These are phyloP conservation scores for Equus quagga DNA, from an alignment of 2,113 vertebrate genomes.

Conservation along the genomic window DNA sequence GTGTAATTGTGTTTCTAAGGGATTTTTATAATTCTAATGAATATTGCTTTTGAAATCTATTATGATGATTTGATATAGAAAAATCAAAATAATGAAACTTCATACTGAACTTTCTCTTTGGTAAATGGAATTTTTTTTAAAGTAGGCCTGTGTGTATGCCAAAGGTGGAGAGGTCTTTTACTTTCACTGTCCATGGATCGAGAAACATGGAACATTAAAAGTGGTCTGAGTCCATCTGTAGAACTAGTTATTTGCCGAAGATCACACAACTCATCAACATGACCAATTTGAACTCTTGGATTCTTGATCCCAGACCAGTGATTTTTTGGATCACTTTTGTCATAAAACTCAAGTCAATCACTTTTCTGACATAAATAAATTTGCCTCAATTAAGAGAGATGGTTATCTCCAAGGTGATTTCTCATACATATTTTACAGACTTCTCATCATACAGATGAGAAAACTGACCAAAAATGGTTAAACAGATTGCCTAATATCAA, in stretches of 20 bases:
- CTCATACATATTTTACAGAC: background rate
- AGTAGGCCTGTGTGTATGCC: background rate
- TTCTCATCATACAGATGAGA: background rate
- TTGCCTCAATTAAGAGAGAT: background rate
- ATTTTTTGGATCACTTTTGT: background rate
- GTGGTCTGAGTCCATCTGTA: accelerated
- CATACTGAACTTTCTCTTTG: background rate
- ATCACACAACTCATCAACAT: background rate
- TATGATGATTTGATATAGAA: background rate
- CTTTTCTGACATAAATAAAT: background rate
- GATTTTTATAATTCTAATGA: background rate
- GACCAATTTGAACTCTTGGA: background rate
- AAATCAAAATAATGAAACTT: background rate
- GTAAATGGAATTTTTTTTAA: background rate
- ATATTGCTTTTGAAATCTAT: background rate
- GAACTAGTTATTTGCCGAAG: background rate
- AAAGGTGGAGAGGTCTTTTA: background rate
- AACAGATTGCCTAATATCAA: background rate
- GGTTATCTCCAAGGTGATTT: background rate
- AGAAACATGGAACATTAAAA: background rate
- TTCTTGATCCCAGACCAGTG: background rate
- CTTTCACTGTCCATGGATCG: background rate
- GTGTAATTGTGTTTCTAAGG: background rate
- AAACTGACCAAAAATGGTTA: background rate
- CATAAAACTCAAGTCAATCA: background rate